Base-by-base conservation (phyloP, 2,113 vertebrate species). In the Regulus satrapa region DNA sequence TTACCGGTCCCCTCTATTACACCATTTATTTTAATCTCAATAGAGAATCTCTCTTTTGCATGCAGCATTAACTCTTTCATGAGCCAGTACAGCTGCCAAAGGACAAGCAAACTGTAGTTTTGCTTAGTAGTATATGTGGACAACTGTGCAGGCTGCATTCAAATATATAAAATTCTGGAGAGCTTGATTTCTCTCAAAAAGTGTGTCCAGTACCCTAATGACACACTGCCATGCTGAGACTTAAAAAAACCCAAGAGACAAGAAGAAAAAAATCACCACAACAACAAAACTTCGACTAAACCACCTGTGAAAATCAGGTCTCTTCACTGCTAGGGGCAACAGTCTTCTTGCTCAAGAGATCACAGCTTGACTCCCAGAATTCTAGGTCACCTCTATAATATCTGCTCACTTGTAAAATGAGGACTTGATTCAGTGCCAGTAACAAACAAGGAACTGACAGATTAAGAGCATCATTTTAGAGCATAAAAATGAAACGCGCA, bases 381-480 rank as follows among this genome's bases (percentile, higher is more conserved):
- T 95, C 82, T 92, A 93, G 92, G 96, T 94, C 94, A 96, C 71
- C n/a, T 79, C 85, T 49, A 2, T 7, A 68, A 67, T 13, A 89
- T 64, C 36, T 6, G 8, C 58, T 72, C 49, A 54, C 67, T 92
- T 54, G 49, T 29, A 75, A 94, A 95, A 85, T 32, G 10, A 87
- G 54, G 62, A 40, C 34, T 92, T 89, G 74, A 64, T 72, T 83
- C 71, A 36, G 28, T 34, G 85, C 92, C 92, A 97, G 62, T 52
- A 82, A 64, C 49, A 72, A 85, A 68, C 34, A 77, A 83, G 16
- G 67, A 88, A 73, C 59, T 62, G 86, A 85, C 86, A 92, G 83
- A 93, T 78, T 71, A 91, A 32, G 66, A 85, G 18, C 74, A 72
- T 43, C 19, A 36, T 88, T 74, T 94, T n/a, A 58, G 73, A 58